phyloP scores from a whole-genome alignment of 2,797 vertebrate genomes.

The Notamacropus eugenii region DNA sequence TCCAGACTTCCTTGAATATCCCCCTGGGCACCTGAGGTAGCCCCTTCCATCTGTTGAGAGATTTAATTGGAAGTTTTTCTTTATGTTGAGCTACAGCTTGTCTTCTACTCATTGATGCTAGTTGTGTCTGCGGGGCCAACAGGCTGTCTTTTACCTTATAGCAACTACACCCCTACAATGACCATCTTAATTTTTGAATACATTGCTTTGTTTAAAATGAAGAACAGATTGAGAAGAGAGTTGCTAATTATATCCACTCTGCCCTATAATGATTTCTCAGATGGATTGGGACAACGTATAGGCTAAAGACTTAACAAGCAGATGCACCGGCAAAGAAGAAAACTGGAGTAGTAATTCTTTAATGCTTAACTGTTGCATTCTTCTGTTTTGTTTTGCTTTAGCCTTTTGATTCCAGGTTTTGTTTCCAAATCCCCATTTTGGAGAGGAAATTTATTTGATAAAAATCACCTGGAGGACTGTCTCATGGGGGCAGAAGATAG shows the following conservation, averaged over 20 bases:
- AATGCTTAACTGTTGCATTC: not conserved
- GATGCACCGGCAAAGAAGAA: not conserved
- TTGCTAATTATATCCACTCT: not conserved
- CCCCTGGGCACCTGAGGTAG: not conserved
- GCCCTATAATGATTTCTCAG: not conserved
- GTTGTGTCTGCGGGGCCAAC: not conserved
- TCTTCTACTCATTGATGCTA: not conserved
- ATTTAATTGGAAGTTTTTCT: not conserved
- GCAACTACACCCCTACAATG: conserved; percentile 45
- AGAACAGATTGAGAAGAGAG: conserved; percentile 42
- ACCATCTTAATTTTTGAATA: conserved; percentile 15
- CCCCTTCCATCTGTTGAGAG: not conserved
- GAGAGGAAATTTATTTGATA: conserved; percentile 1
- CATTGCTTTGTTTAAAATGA: conserved; percentile 34
- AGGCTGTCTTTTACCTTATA: not conserved
- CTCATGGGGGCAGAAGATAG: not conserved
- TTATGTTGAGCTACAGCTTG: not conserved
- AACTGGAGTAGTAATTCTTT: not conserved
- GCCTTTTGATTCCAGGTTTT: not conserved
- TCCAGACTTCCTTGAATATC: not conserved
- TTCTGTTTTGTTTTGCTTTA: not conserved
- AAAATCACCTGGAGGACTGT: not conserved
- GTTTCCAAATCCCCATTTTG: conserved; percentile 12
- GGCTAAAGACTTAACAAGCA: not conserved
- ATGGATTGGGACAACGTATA: not conserved